Evolutionary conservation across 2,113 vertebrate species (phyloP).

Genomic region (Tinamus guttatus): DNA sequence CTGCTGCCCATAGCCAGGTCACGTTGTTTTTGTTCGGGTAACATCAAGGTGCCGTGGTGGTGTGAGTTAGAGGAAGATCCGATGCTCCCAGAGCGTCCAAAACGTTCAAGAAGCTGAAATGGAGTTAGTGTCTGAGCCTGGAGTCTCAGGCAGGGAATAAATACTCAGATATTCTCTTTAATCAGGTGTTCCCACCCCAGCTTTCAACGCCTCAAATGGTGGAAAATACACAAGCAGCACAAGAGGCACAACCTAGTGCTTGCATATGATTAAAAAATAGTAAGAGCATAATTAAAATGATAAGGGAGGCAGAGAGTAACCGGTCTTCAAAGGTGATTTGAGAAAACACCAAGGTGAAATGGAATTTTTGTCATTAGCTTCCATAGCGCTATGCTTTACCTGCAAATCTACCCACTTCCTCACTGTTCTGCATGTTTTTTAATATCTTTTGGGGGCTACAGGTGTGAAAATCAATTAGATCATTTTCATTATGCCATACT

Average conservation of each 20-base stretch:
- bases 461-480: not conserved
- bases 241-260: not conserved
- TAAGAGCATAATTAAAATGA: slow-evolving; percentile 14
- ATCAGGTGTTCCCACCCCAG: not conserved
- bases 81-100: not conserved
- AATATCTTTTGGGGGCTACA: not conserved
- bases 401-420: not conserved
- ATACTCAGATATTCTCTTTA: not conserved
- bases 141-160: not conserved
- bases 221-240: not conserved
- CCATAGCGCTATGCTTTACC: not conserved
- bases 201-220: not conserved
- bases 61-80: not conserved
- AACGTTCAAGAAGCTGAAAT: not conserved
- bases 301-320: not conserved
- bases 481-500: not conserved
- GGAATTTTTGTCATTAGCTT: not conserved
- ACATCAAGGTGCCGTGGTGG: not conserved
- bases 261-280: not conserved
- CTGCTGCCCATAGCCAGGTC: not conserved
- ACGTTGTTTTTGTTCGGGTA: not conserved
- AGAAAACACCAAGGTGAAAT: not conserved
- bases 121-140: not conserved
- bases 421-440: not conserved
- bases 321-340: not conserved